These are phyloP conservation scores for Apocheima hispidaria DNA, from an alignment of 2,888 invertebrate species.

Conservation along the genomic window DNA sequence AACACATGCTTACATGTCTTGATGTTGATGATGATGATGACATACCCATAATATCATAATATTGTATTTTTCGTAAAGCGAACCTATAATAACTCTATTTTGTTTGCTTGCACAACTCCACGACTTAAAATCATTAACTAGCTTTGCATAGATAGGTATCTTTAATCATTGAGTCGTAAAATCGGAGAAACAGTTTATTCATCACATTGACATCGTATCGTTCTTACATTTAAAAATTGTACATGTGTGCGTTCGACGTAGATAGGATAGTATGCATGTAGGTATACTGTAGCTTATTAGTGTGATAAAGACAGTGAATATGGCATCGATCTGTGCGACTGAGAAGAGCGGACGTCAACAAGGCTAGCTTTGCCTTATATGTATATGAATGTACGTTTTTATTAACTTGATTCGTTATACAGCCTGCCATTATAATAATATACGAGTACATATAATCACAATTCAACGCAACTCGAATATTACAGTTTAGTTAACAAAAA, in stretches of 20 bases:
- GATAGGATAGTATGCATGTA: constrained; percentile 2
- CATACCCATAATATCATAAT: too few relatives aligned
- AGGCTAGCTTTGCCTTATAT: constrained; percentile 82
- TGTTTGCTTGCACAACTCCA: constrained; percentile 15
- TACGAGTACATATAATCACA: constrained; percentile 73
- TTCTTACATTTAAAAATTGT: constrained; percentile 54
- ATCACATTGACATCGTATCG: constrained; percentile 73
- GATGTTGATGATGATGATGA: too few relatives aligned
- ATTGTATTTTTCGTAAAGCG: background rate
- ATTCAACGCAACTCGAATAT: constrained; percentile 66
- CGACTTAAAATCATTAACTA: constrained; percentile 72
- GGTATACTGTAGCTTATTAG: constrained; percentile 77
- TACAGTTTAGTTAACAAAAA: constrained; percentile 51
- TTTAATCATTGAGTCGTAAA: constrained; percentile 82
- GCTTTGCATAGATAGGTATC: constrained; percentile 82
- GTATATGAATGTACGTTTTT: constrained; percentile 83
- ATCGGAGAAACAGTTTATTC: constrained; percentile 84
- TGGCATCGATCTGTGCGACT: constrained; percentile 62
- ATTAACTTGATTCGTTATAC: constrained; percentile 83
- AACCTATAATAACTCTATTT: background rate
- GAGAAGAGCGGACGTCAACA: constrained; percentile 75
- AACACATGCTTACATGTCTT: too few relatives aligned
- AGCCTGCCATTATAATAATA: constrained; percentile 80
- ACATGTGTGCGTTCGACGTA: constrained; percentile 55
- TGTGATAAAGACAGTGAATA: constrained; percentile 71